phyloP scores from a whole-genome alignment of 2,797 vertebrate species.

The Poeciliopsis infans region DNA sequence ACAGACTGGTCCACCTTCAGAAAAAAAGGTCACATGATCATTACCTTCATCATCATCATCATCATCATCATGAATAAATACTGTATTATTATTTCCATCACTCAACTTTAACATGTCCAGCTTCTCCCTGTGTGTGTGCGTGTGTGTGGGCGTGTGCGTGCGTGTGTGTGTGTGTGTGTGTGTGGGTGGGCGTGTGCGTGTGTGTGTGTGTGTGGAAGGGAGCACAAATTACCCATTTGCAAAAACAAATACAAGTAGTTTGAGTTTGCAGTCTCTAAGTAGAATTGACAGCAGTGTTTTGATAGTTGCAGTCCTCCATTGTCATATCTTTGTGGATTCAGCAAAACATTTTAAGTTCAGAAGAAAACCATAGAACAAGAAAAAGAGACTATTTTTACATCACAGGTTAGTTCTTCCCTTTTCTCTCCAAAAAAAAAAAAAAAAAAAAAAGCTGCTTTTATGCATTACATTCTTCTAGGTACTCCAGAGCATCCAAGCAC shows the following conservation, averaged over 20 bases:
- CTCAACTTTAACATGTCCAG: conserved; percentile 47
- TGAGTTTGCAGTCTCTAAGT: neutral
- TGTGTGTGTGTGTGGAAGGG: conserved; percentile 25
- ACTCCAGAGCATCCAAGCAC: conserved; percentile 49
- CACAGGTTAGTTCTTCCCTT: conserved; percentile 3
- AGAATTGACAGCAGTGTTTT: neutral
- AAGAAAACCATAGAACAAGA: conserved; percentile 46
- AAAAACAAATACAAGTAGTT: conserved; percentile 7
- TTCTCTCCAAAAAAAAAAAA: conserved; percentile 37
- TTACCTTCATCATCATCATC: conserved; percentile 45
- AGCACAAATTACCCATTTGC: conserved; percentile 12
- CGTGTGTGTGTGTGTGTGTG: too few species aligned
- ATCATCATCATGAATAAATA: conserved; percentile 41
- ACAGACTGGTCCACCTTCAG: conserved; percentile 88
- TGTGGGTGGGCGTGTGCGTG: conserved; percentile 22
- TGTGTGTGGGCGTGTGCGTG: conserved; percentile 18
- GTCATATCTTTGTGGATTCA: conserved; percentile 5
- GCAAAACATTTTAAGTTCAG: conserved; percentile 40
- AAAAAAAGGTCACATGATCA: conserved; percentile 66
- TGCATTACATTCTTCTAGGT: conserved; percentile 50
- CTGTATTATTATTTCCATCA: conserved; percentile 46
- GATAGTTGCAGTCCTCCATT: conserved; percentile 30
- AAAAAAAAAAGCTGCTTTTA: conserved; percentile 39
- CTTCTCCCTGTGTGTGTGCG: conserved; percentile 24
- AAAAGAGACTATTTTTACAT: conserved; percentile 48